Evolutionary conservation across 2,113 vertebrate genomes (phyloP).

Genomic region (Bucco capensis): DNA sequence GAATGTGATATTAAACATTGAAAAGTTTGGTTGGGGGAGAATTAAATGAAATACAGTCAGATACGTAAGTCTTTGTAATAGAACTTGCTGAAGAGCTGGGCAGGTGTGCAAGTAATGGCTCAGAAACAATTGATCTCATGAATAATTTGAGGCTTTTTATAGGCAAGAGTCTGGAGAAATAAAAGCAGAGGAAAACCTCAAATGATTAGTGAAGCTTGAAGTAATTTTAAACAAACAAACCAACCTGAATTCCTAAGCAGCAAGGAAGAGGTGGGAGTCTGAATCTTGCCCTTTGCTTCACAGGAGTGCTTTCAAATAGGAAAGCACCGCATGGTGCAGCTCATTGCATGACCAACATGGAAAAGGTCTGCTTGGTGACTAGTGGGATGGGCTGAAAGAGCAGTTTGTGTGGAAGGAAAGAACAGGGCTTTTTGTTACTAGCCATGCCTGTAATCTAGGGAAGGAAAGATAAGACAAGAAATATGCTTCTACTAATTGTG

Average conservation of each 20-base stretch:
- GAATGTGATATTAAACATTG: neutral
- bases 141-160: neutral
- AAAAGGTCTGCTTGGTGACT: neutral
- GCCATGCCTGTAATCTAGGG: neutral
- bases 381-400: neutral
- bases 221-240: neutral
- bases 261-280: neutral
- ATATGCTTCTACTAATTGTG: neutral
- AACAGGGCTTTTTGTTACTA: neutral
- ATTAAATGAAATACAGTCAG: neutral
- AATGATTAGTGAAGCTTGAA: neutral
- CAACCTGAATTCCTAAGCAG: neutral
- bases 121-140: neutral
- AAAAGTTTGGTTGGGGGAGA: neutral
- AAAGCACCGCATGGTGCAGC: neutral
- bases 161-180: neutral
- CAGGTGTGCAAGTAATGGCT: neutral
- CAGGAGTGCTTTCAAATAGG: neutral
- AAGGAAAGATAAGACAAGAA: neutral
- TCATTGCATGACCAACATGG: accelerated
- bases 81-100: neutral
- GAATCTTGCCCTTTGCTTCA: neutral
- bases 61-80: neutral
- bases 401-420: neutral
- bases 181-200: neutral